Evolutionary conservation across 1,140 invertebrate genomes (phyloP), one percentile per base, ranked within the genome.

Genomic region (Arion vulgaris): DNA sequence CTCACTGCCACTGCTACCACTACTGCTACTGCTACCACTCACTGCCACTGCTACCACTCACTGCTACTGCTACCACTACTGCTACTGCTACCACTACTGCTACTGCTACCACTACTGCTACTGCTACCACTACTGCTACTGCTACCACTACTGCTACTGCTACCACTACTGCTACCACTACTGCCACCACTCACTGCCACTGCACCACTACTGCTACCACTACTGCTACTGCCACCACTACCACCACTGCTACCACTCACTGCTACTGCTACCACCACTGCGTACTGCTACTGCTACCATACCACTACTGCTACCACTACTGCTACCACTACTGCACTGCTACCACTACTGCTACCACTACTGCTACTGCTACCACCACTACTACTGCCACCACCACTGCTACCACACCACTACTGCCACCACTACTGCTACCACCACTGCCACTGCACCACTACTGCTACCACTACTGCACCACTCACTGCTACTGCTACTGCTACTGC

Each of bases 61-160:
- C n/a, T n/a, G n/a, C 45, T 9, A 49, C 45, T 49, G 19, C 45
- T 49, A 49, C 45, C 19, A 49, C 19, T 49, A 49, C 45, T 38
- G 15, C 39, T 38, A 36, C 26, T 38, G 15, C 39, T 23, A 23
- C 57, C 26, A 62, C 57, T 62, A n/a, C 57, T 62, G 26, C 57
- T 62, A 36, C 69, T 72, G n/a, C 69, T 72, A 34, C 69, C 26
- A 62, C 57, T 62, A 62, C 57, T 62, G 26, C 57, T 62, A 62
- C 57, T 15, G 34, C 69, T 72, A 72, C 69, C 34, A 72, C 69
- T 72, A 72, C 69, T 72, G 11, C 28, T 66, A 66, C 62, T 66
- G 17, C n/a, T 66, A 17, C 62, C 5, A 32, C 28, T 32, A 32
- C 62, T 32, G 17, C n/a, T 32, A 66, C 62, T 66, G 28, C 28